These are phyloP conservation scores for Saccostrea glomerata DNA, from an alignment of 1,140 invertebrate genomes.

Conservation along the genomic window DNA sequence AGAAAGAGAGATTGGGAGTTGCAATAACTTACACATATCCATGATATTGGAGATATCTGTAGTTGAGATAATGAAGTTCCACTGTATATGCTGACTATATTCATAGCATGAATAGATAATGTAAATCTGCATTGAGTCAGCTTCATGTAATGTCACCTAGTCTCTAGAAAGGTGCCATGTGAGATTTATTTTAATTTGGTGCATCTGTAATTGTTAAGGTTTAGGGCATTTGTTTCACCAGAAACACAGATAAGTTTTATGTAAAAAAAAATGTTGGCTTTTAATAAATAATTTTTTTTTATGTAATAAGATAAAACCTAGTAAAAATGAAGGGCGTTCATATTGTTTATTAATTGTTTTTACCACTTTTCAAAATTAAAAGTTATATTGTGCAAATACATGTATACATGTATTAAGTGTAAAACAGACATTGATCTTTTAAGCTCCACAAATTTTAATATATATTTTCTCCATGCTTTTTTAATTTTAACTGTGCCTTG, in stretches of 20 bases:
- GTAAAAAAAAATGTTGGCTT: no score
- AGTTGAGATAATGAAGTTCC: no score
- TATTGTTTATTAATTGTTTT: no score
- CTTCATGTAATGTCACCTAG: neutral
- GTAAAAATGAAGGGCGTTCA: no score
- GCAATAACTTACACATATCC: no score
- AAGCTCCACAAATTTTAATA: neutral
- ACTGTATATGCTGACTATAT: no score
- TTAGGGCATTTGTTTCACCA: neutral
- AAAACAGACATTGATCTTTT: neutral
- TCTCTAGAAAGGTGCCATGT: neutral
- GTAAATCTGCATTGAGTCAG: no score
- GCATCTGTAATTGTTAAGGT: neutral
- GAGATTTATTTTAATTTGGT: slow-evolving; percentile 1
- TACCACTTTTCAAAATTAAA: neutral
- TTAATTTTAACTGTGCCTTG: neutral
- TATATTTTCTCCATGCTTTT: neutral
- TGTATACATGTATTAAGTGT: neutral
- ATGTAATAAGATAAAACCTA: no score
- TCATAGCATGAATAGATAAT: no score
- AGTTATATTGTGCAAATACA: neutral
- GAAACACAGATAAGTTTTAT: neutral
- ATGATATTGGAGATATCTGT: no score
- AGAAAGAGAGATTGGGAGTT: no score
- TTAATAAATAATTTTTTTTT: no score